Evolutionary conservation across 2,888 invertebrate species (phyloP), one percentile per base, ranked within the genome.

Genomic region (Rugalucina vietnamica): DNA sequence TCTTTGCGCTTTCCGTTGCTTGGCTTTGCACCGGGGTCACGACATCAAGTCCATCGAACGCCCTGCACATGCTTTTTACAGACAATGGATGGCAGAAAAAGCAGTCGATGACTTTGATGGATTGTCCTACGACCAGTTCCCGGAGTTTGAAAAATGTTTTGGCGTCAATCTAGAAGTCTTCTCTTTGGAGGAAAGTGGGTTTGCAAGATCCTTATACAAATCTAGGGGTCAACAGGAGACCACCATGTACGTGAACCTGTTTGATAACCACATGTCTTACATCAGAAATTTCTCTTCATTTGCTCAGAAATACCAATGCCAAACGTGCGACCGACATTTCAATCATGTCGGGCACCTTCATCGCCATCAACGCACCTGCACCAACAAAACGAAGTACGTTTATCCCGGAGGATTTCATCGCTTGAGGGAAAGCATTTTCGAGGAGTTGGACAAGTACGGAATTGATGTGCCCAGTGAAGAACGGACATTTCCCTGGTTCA

Each of bases 1-100:
- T 18, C 32, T 84, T 5, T 87, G 84, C 76, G 49, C 43, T 8
- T 87, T 84, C 39, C 81, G 82, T n/a, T 87, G 87, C 73, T 29
- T 87, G 49, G 71, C 82, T 57, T 27, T 82, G 0, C 84, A 87
- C 29, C 36, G 32, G 0, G 80, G 78, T 14, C 76, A 78, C 72
- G 76, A 76, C 0, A 81, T 84, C 21, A 69, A 37, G 49, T 71
- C 32, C 24, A 36, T 84, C 14, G 84, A 84, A 4, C 76, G 76
- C 14, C 70, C 54, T 1, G 73, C 80, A 4, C 69, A 76, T 29
- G 34, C 34, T 34, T 76, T 32, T 29, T 79, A 39, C 24, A n/a
- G 50, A 10, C 60, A 84, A 72, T 86, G 81, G 79, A n/a, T n/a
- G n/a, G 27, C 43, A 0, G 29, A 71, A 4, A 49, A 76, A 10